These are phyloP conservation scores for Cosmia trapezina DNA, from an alignment of 2,888 invertebrate genomes.

Conservation along the genomic window DNA sequence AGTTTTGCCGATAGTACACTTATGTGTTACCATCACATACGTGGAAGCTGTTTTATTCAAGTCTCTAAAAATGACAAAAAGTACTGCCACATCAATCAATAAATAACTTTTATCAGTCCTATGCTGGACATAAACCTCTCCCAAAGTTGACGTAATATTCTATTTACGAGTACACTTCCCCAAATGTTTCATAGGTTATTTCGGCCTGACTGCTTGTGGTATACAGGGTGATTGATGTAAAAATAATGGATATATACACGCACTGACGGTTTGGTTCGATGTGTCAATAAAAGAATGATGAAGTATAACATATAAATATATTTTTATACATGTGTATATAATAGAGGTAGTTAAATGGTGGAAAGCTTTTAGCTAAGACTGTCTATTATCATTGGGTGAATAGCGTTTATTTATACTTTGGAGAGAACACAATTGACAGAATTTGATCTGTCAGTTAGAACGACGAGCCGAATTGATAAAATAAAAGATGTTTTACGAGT, in stretches of 20 bases:
- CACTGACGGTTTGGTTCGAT: not conserved
- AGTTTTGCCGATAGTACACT: no score
- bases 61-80: not conserved
- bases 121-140: not conserved
- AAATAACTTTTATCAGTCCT: not conserved
- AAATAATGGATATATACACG: conserved; percentile 37
- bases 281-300: conserved; percentile 36
- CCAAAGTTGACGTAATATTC: not conserved
- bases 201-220: conserved; percentile 23
- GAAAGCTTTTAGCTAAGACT: not conserved
- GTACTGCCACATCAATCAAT: conserved; percentile 1
- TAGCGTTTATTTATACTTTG: not conserved
- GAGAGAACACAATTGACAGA: no score
- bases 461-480: no score
- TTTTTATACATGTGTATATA: not conserved
- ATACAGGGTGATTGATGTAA: conserved; percentile 39
- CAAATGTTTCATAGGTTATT: conserved; percentile 19
- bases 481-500: no score
- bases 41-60: not conserved
- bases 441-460: no score
- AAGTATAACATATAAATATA: not conserved
- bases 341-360: not conserved
- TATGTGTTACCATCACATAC: not conserved
- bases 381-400: not conserved
- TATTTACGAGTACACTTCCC: conserved; percentile 6